Evolutionary conservation across 1,140 invertebrate species (phyloP).

Genomic region (Geopemphigus sp.): DNA sequence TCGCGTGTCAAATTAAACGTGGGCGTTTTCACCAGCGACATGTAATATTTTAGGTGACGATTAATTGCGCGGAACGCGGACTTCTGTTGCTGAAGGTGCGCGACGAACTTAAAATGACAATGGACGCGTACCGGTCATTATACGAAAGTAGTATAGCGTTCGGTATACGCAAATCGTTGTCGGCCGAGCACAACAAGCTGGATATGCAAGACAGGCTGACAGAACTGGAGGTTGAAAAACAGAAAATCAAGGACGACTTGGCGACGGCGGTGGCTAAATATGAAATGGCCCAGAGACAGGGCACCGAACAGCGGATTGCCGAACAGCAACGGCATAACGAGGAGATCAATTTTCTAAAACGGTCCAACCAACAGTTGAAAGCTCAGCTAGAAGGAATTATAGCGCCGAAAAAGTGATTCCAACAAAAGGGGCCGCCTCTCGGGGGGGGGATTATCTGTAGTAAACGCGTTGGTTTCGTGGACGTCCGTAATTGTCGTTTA

Average conservation of each 20-base stretch:
- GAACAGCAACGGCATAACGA: constrained; percentile 89
- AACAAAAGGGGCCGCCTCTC: neutral
- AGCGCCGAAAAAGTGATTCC: constrained; percentile 78
- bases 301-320: constrained; percentile 77
- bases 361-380: constrained; percentile 91
- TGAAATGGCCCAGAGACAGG: constrained; percentile 74
- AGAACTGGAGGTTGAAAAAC: constrained; percentile 68
- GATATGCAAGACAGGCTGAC: constrained; percentile 65
- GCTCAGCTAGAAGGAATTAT: constrained; percentile 90
- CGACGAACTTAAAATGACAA: constrained; percentile 94
- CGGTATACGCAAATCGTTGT: constrained; percentile 95
- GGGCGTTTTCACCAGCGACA: neutral
- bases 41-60: constrained; percentile 30
- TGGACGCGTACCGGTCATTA: constrained; percentile 89
- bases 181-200: constrained; percentile 67
- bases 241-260: constrained; percentile 73
- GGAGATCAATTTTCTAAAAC: constrained; percentile 86
- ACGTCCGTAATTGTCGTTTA: too few relatives aligned
- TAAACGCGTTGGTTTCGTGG: too few relatives aligned
- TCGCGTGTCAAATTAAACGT: neutral
- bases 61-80: constrained; percentile 96
- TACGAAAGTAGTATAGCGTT: constrained; percentile 98
- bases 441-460: too few relatives aligned
- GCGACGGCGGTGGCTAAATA: constrained; percentile 78
- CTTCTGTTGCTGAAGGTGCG: constrained; percentile 84